phyloP scores from a whole-genome alignment of 2,888 invertebrate genomes.

The Epinotia brunnichana region DNA sequence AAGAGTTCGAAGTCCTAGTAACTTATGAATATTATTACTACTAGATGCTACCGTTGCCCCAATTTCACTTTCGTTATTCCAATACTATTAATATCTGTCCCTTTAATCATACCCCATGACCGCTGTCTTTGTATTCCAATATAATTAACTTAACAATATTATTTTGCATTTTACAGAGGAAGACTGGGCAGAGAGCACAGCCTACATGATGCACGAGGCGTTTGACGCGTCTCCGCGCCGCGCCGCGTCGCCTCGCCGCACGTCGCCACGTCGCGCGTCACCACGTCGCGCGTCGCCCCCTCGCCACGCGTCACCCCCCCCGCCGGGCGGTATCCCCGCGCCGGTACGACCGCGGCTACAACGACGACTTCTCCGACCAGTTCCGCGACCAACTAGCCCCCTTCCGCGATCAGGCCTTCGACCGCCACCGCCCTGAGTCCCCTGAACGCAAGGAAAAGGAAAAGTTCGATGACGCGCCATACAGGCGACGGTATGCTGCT shows the following conservation, averaged over 20 bases:
- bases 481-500: slow-evolving; percentile 80
- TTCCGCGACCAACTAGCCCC: slow-evolving; percentile 73
- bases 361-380: slow-evolving; percentile 59
- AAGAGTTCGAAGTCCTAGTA: too few species aligned
- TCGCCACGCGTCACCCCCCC: slow-evolving; percentile 53
- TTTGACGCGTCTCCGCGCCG: slow-evolving; percentile 78
- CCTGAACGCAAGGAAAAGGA: slow-evolving; percentile 75
- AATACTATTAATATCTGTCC: not conserved
- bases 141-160: not conserved
- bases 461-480: slow-evolving; percentile 69
- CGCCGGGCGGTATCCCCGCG: slow-evolving; percentile 55
- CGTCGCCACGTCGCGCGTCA: slow-evolving; percentile 70
- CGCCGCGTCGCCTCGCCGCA: slow-evolving; percentile 62
- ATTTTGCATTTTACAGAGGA: slow-evolving; percentile 85
- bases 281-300: slow-evolving; percentile 57
- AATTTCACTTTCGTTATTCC: too few species aligned
- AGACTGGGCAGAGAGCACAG: slow-evolving; percentile 88
- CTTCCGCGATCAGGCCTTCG: slow-evolving; percentile 71
- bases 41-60: too few species aligned
- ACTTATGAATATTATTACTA: too few species aligned
- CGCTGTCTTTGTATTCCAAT: not conserved
- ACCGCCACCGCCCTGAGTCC: slow-evolving; percentile 77
- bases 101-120: not conserved
- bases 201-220: slow-evolving; percentile 85
- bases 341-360: slow-evolving; percentile 54